Evolutionary conservation across 2,113 vertebrate species (phyloP).

Genomic region (Perognathus longimembris): DNA sequence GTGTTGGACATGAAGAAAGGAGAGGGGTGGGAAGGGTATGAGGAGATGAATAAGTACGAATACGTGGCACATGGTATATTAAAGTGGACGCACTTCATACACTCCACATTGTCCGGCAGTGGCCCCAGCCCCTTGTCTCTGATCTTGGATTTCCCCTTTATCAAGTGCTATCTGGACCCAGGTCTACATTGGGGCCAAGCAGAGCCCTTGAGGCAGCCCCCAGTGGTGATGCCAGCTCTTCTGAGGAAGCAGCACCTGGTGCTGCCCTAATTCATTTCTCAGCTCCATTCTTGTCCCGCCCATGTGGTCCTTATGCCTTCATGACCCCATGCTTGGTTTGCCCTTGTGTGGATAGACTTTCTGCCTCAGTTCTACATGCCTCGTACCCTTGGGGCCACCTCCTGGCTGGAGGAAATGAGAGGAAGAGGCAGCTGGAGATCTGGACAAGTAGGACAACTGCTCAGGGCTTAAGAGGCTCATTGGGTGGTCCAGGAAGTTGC

Average conservation of each 20-base stretch:
- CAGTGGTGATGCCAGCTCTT: not conserved
- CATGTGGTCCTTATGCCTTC: not conserved
- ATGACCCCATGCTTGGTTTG: not conserved
- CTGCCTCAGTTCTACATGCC: not conserved
- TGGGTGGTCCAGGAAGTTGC: not conserved
- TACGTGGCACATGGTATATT: not conserved
- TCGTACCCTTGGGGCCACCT: not conserved
- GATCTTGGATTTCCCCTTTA: not conserved
- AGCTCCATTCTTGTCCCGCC: not conserved
- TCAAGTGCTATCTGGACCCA: not conserved
- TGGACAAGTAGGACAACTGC: not conserved
- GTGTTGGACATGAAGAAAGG: too few relatives aligned
- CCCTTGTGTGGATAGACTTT: not conserved
- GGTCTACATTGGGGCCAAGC: not conserved
- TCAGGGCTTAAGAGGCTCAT: not conserved
- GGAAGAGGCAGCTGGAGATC: not conserved
- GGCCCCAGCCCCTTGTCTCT: not conserved
- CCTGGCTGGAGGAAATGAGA: accelerated
- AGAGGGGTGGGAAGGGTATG: not conserved
- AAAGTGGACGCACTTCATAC: too few relatives aligned
- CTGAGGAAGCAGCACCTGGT: not conserved
- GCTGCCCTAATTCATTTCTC: not conserved
- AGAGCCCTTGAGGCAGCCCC: too few relatives aligned
- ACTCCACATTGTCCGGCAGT: too few relatives aligned
- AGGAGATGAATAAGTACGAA: too few relatives aligned